Evolutionary conservation across 92 coral and sea anemone species (phyloP).

Genomic region (Epizoanthus rinbou): DNA sequence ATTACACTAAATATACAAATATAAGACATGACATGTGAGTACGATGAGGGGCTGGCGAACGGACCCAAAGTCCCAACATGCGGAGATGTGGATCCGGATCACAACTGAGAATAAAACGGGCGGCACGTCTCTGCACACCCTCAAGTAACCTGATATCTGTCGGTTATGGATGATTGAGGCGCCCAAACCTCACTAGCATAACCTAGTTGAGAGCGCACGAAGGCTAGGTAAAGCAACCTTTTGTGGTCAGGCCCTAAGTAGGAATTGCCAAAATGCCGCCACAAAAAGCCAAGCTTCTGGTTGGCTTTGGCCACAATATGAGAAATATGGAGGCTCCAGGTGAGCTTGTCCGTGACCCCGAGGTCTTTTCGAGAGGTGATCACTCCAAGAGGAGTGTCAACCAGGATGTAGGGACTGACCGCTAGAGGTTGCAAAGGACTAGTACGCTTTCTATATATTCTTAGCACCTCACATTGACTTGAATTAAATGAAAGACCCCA

Average conservation of each 20-base stretch:
- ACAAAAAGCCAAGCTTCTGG: too few species aligned
- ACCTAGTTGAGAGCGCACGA: conserved; percentile 59
- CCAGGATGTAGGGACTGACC: conserved; percentile 36
- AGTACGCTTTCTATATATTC: conserved; percentile 49
- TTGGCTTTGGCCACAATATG: conserved; percentile 37
- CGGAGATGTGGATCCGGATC: neutral
- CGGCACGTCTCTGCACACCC: conserved; percentile 22
- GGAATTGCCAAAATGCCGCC: too few species aligned
- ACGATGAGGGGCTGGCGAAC: too few species aligned
- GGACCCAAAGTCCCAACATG: too few species aligned
- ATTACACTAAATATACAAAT: too few species aligned
- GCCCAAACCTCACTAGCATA: conserved; percentile 57
- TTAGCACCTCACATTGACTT: conserved; percentile 33
- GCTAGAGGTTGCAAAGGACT: conserved; percentile 37
- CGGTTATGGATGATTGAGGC: neutral
- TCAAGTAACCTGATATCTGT: neutral
- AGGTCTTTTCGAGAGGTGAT: conserved; percentile 49
- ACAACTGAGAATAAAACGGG: conserved; percentile 13
- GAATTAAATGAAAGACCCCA: conserved; percentile 46
- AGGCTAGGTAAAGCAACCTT: conserved; percentile 30
- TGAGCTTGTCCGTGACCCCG: conserved; percentile 42
- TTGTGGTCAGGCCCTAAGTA: too few species aligned
- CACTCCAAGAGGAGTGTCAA: conserved; percentile 42
- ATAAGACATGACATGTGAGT: too few species aligned
- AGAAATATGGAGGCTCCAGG: conserved; percentile 45